These are phyloP conservation scores for Cynopterus sphinx DNA, from an alignment of 2,797 vertebrate genomes.

Conservation along the genomic window DNA sequence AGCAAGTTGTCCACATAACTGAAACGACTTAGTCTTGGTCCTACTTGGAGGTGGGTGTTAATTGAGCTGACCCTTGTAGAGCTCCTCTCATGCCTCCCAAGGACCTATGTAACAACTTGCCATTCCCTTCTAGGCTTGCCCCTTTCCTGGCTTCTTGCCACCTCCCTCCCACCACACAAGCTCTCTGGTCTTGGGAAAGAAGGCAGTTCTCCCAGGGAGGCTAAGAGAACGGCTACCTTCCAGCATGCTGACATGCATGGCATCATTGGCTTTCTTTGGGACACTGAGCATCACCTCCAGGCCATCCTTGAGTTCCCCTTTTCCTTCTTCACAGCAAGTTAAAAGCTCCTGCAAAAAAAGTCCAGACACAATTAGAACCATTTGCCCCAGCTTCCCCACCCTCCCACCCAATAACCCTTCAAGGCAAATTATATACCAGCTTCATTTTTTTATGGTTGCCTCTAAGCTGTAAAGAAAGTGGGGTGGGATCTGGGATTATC, in stretches of 20 bases:
- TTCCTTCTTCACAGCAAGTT: constrained; percentile 98
- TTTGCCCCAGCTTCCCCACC: neutral
- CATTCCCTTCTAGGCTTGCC: neutral
- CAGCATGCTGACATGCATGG: constrained; percentile 99
- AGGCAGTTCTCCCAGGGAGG: neutral
- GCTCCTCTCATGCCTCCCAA: neutral
- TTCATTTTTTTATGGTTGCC: neutral
- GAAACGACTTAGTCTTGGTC: neutral
- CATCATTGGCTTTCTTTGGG: constrained; percentile 97
- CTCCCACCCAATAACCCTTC: neutral
- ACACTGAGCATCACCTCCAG: constrained; percentile 98
- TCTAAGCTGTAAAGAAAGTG: neutral
- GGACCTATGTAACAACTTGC: no score
- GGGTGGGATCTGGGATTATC: neutral
- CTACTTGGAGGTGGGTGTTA: neutral
- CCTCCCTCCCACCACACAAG: neutral
- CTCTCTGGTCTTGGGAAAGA: neutral
- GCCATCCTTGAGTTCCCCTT: constrained; percentile 98
- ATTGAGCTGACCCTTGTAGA: neutral
- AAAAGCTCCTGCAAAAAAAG: constrained; percentile 91
- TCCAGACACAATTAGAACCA: constrained; percentile 49
- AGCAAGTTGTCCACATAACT: neutral
- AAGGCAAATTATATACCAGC: neutral
- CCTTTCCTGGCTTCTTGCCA: neutral
- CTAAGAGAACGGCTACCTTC: constrained; percentile 89